Evolutionary conservation across 2,797 vertebrate genomes (phyloP).

Genomic region (Scarus forsteni): DNA sequence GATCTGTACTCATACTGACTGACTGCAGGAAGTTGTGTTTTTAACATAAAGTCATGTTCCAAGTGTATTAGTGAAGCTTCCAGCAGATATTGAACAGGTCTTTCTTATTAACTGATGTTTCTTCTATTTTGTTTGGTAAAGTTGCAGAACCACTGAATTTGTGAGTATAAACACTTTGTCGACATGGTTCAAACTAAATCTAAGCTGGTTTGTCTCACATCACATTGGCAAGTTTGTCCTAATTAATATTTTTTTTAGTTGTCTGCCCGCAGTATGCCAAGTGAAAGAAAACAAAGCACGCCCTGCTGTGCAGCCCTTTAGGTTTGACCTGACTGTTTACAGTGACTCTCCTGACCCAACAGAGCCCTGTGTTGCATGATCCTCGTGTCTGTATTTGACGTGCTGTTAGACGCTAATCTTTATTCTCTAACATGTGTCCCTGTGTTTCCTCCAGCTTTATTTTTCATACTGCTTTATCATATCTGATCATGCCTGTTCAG

Average conservation of each 20-base stretch:
- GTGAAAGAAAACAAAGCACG: constrained; percentile 13
- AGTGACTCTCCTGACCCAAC: constrained; percentile 32
- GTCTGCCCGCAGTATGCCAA: constrained; percentile 33
- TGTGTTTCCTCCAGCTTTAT: constrained; percentile 33
- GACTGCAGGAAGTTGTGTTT: not conserved
- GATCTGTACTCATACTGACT: not conserved
- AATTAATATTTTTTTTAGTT: not conserved
- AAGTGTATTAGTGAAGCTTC: not conserved
- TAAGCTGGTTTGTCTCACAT: not conserved
- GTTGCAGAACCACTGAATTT: constrained; percentile 14
- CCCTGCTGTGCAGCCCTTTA: not conserved
- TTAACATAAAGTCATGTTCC: not conserved
- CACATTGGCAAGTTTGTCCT: constrained; percentile 15
- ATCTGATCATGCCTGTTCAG: not conserved
- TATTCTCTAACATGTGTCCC: not conserved
- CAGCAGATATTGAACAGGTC: constrained; percentile 7
- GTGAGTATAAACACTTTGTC: constrained; percentile 6
- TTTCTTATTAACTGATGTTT: constrained; percentile 15
- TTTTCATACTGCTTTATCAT: constrained; percentile 8
- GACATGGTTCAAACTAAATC: constrained; percentile 17
- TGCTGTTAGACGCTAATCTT: constrained; percentile 27
- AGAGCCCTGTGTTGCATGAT: constrained; percentile 43
- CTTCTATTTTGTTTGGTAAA: constrained; percentile 3
- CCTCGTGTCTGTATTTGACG: constrained; percentile 9
- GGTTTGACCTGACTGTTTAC: constrained; percentile 38